Evolutionary conservation across 1,140 invertebrate genomes (phyloP).

Genomic region (Plodia interpunctella): DNA sequence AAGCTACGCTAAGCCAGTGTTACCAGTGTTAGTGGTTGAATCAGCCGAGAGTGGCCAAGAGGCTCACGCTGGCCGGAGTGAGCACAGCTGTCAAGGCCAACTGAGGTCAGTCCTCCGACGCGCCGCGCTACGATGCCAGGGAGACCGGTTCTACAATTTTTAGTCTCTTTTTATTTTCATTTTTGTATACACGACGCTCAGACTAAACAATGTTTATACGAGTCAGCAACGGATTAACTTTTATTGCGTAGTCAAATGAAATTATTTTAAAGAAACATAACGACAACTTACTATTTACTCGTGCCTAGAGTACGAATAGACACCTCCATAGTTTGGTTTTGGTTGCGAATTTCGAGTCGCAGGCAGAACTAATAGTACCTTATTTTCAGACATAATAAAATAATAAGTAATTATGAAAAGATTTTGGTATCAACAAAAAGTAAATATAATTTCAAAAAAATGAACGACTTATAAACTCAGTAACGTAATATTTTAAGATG

Average conservation of each 20-base stretch:
- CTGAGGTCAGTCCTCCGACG: constrained; percentile 73
- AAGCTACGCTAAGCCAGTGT: background rate
- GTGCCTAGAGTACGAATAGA: too few species aligned
- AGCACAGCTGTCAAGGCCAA: constrained; percentile 74
- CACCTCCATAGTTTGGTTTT: too few species aligned
- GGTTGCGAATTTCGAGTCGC: too few species aligned
- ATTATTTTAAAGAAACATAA: constrained; percentile 17
- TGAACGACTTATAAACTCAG: background rate
- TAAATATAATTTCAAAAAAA: constrained; percentile 2
- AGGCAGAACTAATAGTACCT: too few species aligned
- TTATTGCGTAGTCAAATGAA: constrained; percentile 39
- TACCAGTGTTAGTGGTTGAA: constrained; percentile 46
- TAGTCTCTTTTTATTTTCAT: constrained; percentile 76
- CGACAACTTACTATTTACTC: background rate
- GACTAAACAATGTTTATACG: constrained; percentile 76
- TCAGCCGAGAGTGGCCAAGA: constrained; percentile 47
- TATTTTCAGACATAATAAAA: too few species aligned
- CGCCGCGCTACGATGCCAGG: constrained; percentile 66
- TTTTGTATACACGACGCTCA: constrained; percentile 75
- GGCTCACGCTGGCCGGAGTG: constrained; percentile 40
- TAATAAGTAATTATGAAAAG: too few species aligned
- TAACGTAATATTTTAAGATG: constrained; percentile 16
- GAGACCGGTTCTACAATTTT: constrained; percentile 76
- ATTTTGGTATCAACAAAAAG: background rate
- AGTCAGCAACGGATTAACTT: constrained; percentile 68